Percentiles rank a stretch among this genome's conserved stretches.
phyloP scores from a whole-genome alignment of 2,113 vertebrate genomes.

The Gallinago paraguaiae region DNA sequence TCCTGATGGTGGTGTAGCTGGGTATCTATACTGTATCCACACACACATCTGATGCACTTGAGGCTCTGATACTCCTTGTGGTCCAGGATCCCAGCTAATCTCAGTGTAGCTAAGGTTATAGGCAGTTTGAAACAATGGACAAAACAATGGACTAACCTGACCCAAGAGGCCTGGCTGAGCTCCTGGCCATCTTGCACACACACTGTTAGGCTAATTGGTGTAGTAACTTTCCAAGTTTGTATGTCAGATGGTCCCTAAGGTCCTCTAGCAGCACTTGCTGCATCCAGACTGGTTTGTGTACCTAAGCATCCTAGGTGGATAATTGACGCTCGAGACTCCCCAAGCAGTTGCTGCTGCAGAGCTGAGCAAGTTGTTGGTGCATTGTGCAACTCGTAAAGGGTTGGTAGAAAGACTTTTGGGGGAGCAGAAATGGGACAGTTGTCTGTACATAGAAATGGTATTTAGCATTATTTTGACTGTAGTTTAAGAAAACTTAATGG shows the following conservation, averaged over 20 bases:
- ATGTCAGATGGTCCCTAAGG: not conserved
- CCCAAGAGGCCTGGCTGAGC: not conserved
- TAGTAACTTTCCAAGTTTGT: not conserved
- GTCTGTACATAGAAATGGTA: not conserved
- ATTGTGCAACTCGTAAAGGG: not conserved
- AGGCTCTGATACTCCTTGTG: not conserved
- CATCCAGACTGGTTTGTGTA: not conserved
- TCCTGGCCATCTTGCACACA: not conserved
- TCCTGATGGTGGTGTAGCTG: not conserved
- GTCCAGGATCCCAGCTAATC: not conserved
- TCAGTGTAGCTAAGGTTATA: not conserved
- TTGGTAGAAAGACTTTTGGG: not conserved
- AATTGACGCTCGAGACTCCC: not conserved
- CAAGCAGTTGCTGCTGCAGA: not conserved
- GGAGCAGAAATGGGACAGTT: not conserved
- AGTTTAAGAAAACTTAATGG: not conserved
- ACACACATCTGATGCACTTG: accelerated
- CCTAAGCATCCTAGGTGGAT: not conserved
- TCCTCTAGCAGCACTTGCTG: not conserved
- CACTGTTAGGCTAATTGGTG: not conserved
- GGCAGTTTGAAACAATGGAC: not conserved
- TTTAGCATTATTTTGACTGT: not conserved
- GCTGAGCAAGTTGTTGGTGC: not conserved
- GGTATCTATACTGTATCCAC: not conserved
- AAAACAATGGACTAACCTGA: not conserved